A percentile compares a stretch with the other conserved stretches of the same genome.
These are phyloP conservation scores for Bellardia bayeri DNA, from an alignment of 2,888 invertebrate genomes.

Conservation along the genomic window DNA sequence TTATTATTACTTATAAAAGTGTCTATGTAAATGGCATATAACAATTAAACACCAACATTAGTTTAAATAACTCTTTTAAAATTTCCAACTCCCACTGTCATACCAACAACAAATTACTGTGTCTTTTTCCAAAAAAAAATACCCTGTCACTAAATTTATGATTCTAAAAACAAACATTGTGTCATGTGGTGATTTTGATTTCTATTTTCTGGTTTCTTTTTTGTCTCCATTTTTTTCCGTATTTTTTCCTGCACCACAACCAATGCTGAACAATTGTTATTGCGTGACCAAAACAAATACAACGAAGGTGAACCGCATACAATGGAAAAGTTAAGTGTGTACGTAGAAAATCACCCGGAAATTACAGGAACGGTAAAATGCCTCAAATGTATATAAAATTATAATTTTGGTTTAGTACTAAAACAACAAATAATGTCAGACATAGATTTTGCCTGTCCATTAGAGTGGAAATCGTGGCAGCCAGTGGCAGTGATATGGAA, in stretches of 20 bases:
- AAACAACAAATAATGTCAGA: conserved; percentile 42
- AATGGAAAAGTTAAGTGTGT: conserved; percentile 26
- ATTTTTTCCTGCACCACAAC: neutral
- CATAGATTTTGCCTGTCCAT: conserved; percentile 65
- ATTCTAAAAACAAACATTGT: conserved; percentile 19
- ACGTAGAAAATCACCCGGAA: conserved; percentile 67
- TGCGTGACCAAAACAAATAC: conserved; percentile 71
- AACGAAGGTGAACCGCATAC: conserved; percentile 38
- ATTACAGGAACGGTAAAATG: conserved; percentile 58
- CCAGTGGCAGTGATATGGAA: neutral
- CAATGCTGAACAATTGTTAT: conserved; percentile 53
- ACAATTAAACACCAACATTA: neutral
- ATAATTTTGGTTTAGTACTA: conserved; percentile 25
- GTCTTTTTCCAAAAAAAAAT: neutral
- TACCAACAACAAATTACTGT: neutral
- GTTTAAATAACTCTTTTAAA: neutral
- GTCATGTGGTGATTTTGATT: conserved; percentile 10
- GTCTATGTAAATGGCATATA: no score
- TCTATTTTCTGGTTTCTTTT: conserved; percentile 9
- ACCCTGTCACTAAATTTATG: conserved; percentile 18
- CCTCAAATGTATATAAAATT: conserved; percentile 27
- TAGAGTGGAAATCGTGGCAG: conserved; percentile 20
- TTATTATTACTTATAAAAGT: no score
- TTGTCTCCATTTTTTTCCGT: conserved; percentile 8
- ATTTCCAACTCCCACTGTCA: neutral